Evolutionary conservation across 1,140 invertebrate species (phyloP).

Genomic region (Drosophila suzukii): DNA sequence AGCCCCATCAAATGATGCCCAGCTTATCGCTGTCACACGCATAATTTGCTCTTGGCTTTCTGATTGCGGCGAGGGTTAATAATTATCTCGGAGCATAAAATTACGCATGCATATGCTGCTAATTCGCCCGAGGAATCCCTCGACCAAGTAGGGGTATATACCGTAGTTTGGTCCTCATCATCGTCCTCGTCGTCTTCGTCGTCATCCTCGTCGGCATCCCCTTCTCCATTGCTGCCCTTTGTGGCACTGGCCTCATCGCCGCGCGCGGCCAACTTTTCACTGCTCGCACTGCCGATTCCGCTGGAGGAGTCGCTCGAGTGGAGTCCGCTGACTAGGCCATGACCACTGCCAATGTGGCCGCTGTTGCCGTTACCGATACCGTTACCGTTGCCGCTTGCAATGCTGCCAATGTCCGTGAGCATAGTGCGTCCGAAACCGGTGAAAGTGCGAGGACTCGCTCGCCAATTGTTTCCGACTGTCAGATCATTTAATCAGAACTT

Average conservation of each 20-base stretch:
- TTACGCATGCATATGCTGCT: constrained; percentile 55
- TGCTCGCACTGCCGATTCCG: constrained; percentile 45
- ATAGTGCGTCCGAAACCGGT: constrained; percentile 54
- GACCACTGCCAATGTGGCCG: constrained; percentile 56
- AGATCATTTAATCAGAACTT: constrained; percentile 15
- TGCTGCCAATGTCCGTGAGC: constrained; percentile 52
- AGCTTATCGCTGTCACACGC: constrained; percentile 53
- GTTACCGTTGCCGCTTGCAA: constrained; percentile 28
- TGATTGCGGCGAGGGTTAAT: constrained; percentile 42
- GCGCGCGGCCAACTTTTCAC: constrained; percentile 48
- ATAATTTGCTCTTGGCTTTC: constrained; percentile 65
- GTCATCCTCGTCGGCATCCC: constrained; percentile 37
- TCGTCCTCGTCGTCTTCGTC: constrained; percentile 46
- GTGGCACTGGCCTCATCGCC: constrained; percentile 42
- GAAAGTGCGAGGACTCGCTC: constrained; percentile 21
- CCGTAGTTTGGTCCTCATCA: constrained; percentile 68
- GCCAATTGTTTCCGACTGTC: constrained; percentile 5
- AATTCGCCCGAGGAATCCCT: constrained; percentile 21
- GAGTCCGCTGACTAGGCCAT: constrained; percentile 42
- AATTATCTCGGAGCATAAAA: constrained; percentile 62
- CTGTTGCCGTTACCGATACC: constrained; percentile 37
- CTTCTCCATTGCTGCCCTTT: constrained; percentile 26
- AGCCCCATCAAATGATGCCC: constrained; percentile 10
- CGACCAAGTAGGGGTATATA: constrained; percentile 36
- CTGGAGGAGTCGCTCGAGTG: constrained; percentile 36